Conservation (phyloP, 2,797 vertebrate genomes). For the Limosa lapponica region DNA sequence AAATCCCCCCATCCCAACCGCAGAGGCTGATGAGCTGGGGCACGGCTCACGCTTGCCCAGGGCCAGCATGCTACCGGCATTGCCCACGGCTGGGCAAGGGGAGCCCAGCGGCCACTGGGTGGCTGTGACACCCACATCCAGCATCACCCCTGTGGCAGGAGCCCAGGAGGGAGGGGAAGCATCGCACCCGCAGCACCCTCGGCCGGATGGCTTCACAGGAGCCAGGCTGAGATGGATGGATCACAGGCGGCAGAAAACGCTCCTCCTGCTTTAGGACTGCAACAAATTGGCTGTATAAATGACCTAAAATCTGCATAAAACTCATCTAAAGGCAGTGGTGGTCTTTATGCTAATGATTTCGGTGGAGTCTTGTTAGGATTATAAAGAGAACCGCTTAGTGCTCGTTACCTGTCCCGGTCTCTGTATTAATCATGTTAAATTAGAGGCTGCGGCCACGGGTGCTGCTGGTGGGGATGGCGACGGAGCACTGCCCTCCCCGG, state of each 20-base stretch:
- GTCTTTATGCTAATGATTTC: neutral
- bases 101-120: neutral
- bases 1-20: fast-evolving
- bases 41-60: fast-evolving
- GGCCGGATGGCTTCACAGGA: fast-evolving
- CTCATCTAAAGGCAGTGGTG: neutral
- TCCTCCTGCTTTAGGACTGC: neutral
- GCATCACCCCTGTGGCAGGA: neutral
- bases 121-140: neutral
- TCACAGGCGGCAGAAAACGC: neutral
- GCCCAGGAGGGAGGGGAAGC: fast-evolving
- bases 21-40: neutral
- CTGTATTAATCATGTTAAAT: neutral
- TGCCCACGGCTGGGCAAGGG: neutral
- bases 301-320: neutral
- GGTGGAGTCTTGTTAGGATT: neutral
- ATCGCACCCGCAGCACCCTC: fast-evolving
- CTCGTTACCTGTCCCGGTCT: neutral
- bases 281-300: neutral
- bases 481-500: fast-evolving
- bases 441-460: neutral
- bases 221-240: neutral
- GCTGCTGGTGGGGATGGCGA: neutral
- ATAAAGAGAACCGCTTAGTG: neutral
- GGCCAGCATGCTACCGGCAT: fast-evolving